Evolutionary conservation across 92 coral and sea anemone species (phyloP), one percentile per base, ranked within the genome.

Genomic region (Phenganax subtilis): DNA sequence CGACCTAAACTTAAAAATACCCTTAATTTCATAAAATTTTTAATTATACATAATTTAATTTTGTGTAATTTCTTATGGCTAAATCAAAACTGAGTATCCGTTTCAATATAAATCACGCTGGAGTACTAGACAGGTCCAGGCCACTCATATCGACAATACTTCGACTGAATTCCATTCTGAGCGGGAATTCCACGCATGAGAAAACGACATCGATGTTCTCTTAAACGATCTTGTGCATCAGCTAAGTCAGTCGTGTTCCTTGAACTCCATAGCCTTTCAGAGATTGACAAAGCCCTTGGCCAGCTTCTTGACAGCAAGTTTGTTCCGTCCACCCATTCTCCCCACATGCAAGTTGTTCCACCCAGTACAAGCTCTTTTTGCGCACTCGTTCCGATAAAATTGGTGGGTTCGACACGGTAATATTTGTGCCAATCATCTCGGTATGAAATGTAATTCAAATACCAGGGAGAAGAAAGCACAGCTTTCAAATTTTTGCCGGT

Each of bases 291-390:
- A 55, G 97, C 93, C 78, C 97, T 89, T 52, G 97, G 97, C 97
- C 97, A 92, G 56, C 96, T 92, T 82, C 97, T 88, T 56, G 96
- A 74, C 7, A 93, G 91, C 57, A 93, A 80, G 77, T 93, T 93
- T 29, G 88, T 87, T 1, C 97, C 97, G 75, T 93, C 97, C 29
- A 90, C 97, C 85, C 90, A 93, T 68, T 93, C 97, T n/a, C 92
- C 97, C 97, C 97, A 93, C 90, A 93, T 93, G 25, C 97, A 93
- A 6, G 92, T 93, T 29, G 96, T 89, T 6, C 97, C 97, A 58
- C 97, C 97, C 56, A 93, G 87, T 30, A 93, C 93, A 6, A 93
- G 89, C 70, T 88, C 81, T 76, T 93, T 91, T 75, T 91, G 92
- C 53, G 81, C 80, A 14, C 88, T 90, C 3, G 89, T 88, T 15